Conservation (phyloP, 2,113 vertebrate genomes). For the Orycteropus afer region DNA sequence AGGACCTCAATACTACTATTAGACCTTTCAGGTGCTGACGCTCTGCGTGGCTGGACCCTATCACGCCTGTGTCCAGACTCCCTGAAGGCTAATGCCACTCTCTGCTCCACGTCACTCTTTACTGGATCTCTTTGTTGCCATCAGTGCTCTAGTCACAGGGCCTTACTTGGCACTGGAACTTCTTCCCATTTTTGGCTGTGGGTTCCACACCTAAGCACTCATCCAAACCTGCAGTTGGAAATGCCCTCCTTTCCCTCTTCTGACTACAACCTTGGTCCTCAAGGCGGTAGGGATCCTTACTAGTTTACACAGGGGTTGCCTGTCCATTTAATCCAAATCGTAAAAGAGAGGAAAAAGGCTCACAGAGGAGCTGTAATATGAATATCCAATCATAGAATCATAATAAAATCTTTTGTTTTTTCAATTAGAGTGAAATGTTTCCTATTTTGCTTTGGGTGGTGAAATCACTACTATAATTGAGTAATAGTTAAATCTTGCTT, state of each 20-base stretch:
- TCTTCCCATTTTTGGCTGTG: background rate
- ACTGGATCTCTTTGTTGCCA: background rate
- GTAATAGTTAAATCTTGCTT: background rate
- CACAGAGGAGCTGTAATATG: background rate
- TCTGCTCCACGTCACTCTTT: background rate
- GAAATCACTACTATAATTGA: constrained; percentile 31
- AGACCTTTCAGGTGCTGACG: background rate
- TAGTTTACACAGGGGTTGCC: background rate
- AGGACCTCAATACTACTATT: background rate
- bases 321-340: background rate
- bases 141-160: background rate
- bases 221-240: background rate
- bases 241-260: background rate
- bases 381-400: background rate
- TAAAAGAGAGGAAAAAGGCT: background rate
- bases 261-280: background rate
- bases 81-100: background rate
- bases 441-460: constrained; percentile 35
- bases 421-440: background rate
- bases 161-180: background rate
- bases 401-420: constrained; percentile 7
- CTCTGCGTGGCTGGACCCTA: background rate
- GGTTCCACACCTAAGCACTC: background rate
- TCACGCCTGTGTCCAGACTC: background rate
- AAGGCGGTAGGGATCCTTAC: background rate